Evolutionary conservation across 1,140 invertebrate genomes (phyloP), one percentile per base, ranked within the genome.

Genomic region (Dreissena rostriformis): DNA sequence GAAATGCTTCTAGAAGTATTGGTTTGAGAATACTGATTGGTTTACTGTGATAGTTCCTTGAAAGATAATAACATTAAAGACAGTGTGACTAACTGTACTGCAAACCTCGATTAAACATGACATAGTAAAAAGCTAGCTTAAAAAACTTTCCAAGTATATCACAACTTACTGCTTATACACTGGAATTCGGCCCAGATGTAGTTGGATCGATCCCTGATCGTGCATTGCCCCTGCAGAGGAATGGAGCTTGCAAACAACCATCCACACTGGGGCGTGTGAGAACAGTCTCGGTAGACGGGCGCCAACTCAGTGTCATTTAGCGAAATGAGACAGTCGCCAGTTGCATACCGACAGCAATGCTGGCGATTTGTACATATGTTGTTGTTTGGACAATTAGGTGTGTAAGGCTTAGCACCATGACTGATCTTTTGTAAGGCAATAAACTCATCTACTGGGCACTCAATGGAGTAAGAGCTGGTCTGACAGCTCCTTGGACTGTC

Each of bases 361-460:
- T 15, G 39, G 24, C 24, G 17, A 49, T 39, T 77, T 0, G 76
- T 2, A 39, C 82, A 83, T 7, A 63, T 24, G 17, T 66, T 29
- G 28, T 49, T 77, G 12, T 83, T 70, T 19, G 73, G 73, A 28
- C 82, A 83, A 28, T 70, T 68, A 14, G 51, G 52, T n/a, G 82
- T 83, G 52, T 76, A 55, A 12, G 73, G 73, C n/a, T 83, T 83
- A 22, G 82, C 66, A 7, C 82, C 82, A 51, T 83, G 76, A 49
- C 49, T 77, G 22, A 83, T 66, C 8, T 53, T 67, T 28, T 17
- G 11, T 29, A 83, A 61, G 53, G 74, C 82, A 61, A 83, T 57
- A 29, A 76, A 75, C 49, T 76, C 53, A 28, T 12, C 53, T 15
- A 55, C 52, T 12, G 82, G 65, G 22, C 82, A 83, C 26, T 77